Conservation (phyloP, 2,888 invertebrate genomes). For the Torymus aiolomorphi region DNA sequence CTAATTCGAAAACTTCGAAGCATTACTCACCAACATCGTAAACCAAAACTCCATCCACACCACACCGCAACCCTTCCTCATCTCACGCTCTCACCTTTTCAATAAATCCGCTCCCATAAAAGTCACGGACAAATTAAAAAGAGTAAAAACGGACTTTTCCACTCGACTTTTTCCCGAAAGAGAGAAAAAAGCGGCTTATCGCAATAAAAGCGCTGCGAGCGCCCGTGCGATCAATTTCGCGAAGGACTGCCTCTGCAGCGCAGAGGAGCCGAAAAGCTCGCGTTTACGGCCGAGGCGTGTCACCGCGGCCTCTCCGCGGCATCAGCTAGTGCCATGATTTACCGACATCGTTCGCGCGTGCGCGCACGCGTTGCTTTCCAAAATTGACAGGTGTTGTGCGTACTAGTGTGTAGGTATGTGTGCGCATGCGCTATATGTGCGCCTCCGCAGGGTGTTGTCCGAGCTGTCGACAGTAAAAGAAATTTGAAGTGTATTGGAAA, state of each 20-base stretch:
- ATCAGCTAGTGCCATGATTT: constrained; percentile 67
- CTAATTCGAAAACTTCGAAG: too few relatives aligned
- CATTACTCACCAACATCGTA: not conserved
- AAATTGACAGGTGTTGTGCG: constrained; percentile 63
- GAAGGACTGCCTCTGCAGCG: not conserved
- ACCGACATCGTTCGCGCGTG: constrained; percentile 60
- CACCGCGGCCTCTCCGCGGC: constrained; percentile 64
- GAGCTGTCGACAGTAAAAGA: constrained; percentile 52
- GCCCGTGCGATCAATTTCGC: constrained; percentile 40
- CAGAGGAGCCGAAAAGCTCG: constrained; percentile 49
- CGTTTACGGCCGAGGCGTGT: constrained; percentile 72
- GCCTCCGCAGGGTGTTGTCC: not conserved
- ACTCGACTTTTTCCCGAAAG: not conserved
- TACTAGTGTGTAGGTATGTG: too few relatives aligned
- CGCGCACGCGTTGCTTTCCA: constrained; percentile 57
- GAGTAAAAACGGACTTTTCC: constrained; percentile 43
- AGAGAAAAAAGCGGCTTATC: constrained; percentile 29
- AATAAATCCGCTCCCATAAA: constrained; percentile 39
- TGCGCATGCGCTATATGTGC: too few relatives aligned
- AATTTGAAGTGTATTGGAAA: constrained; percentile 48
- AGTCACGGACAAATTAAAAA: constrained; percentile 38
- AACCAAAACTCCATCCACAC: constrained; percentile 26
- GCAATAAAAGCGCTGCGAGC: constrained; percentile 47
- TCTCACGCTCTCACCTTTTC: not conserved
- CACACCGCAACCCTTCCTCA: constrained; percentile 4